Evolutionary conservation across 2,888 invertebrate species (phyloP), one percentile per base, ranked within the genome.

Genomic region (Cybosia mesomella): DNA sequence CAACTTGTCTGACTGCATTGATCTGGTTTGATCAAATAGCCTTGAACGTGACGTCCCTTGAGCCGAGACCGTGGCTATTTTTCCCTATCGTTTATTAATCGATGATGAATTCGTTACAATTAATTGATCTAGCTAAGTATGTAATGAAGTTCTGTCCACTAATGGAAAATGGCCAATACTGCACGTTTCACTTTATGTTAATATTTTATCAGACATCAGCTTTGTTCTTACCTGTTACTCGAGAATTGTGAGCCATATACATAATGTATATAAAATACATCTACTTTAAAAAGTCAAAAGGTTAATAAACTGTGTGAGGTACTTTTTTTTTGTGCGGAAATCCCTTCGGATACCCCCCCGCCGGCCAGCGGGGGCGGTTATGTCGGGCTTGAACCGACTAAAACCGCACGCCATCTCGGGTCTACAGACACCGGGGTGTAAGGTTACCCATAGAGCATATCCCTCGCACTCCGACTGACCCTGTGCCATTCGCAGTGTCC

Each of bases 1-100:
- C 18, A 24, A 43, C 22, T 18, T 39, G 58, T 49, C 24, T 49
- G 22, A 57, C 34, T 53, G 54, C n/a, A 68, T 74, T 28, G 24
- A 65, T 72, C 63, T 63, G 63, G 72, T 79, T 72, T 76, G 63
- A 73, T 70, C 75, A 75, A 71, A 67, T 67, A 77, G 75, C 91
- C 90, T 90, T 85, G 86, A 72, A 91, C 91, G 92, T 92, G 92
- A 90, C 49, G 85, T 62, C 84, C 89, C 88, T 91, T 89, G 88
- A 90, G 75, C 80, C 59, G 66, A 80, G 86, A 86, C 87, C 87
- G 81, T 85, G 86, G 85, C 69, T 54, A 72, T 53, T 85, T 88
- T 87, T 88, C 85, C 85, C 79, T 73, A 63, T 21, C 58, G 10
- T 63, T 73, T 73, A 65, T 70, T 60, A 73, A 70, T 73, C 70